Evolutionary conservation across 2,888 invertebrate species (phyloP), one percentile per base, ranked within the genome.

Genomic region (Aelia acuminata): DNA sequence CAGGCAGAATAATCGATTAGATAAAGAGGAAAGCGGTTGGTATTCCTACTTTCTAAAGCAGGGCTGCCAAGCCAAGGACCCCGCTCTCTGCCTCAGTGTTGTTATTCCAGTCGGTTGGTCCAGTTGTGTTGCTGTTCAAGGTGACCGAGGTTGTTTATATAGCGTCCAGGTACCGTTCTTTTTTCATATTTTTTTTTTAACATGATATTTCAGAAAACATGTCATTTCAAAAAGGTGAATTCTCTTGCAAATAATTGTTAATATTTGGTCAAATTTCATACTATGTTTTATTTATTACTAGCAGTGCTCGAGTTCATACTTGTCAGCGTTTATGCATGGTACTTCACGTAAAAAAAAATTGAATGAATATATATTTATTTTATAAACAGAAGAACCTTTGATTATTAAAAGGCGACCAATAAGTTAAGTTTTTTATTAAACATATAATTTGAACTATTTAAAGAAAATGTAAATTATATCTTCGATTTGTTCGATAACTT

Each of bases 1-100:
- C 57, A 11, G 20, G 39, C 39, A 22, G 75, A 75, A 75, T 75
- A 75, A 75, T 75, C 75, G 75, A 75, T 75, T 75, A 75, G 39
- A 3, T 20, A n/a, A 22, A 75, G 75, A 20, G 39, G 75, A n/a
- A n/a, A 39, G 39, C n/a, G 75, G 75, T 22, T 35, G 80, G 80
- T n/a, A 43, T 43, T 13, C 31, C 43, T 80, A 4, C 18, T 43
- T 31, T 43, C 13, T 13, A 5, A 18, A 35, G 80, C 80, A 43
- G 22, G 43, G 80, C 80, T 47, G 43, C 80, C 80, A 39, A 75
- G 8, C 20, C 75, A 75, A 31, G 18, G 39, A 2, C 15, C 63
- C 63, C 35, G 8, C 63, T 35, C 18, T 31, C 31, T 63, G 63
- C 15, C 7, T 31, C 43, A 80, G 43, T 47, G 43, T 39, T 0